Evolutionary conservation across 2,113 vertebrate genomes (phyloP), one percentile per base, ranked within the genome.

Genomic region (Odobenus rosmarus): DNA sequence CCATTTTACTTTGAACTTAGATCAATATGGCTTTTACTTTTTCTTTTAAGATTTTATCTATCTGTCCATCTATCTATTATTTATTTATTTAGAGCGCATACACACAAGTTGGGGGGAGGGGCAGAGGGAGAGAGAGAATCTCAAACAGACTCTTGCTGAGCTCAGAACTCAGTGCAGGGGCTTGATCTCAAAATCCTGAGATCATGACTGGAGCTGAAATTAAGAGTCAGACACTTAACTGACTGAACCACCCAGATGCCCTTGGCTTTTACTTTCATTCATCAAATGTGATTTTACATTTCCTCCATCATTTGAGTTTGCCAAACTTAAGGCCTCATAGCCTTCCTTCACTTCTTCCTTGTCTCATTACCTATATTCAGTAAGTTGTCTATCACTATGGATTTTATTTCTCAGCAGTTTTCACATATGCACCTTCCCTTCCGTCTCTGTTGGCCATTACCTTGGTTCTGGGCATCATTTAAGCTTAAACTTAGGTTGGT

Each of bases 271-370:
- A 49, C 5, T 84, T 93, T 84, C 4, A 49, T 59, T 79, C 33
- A 51, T 92, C 5, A 49, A 53, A 61, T 83, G 24, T 31, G 93
- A 83, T 93, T 91, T 97, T 51, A n/a, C 9, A 76, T 81, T 88
- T 85, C 5, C 19, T 9, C 11, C 0, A 8, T 36, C 5, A 49
- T 83, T 14, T 64, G 55, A 93, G 10, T 90, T 76, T 84, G 13
- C 26, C n/a, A 88, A 26, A 85, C 6, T 59, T 74, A 91, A 39
- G n/a, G 5, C 42, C 0, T 79, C 9, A 76, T 5, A n/a, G 10
- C 0, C 12, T 49, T 71, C 21, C 31, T 80, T 87, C 24, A 89
- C 7, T 3, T 91, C 8, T 62, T 93, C 11, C 8, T 89, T 69
- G 14, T 83, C n/a, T 79, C 4, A 53, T 51, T 64, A 33, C 7